Percentiles rank a stretch among this genome's conserved stretches.
Evolutionary conservation across 1,140 invertebrate genomes (phyloP).

Genomic region (Oppia nitens): DNA sequence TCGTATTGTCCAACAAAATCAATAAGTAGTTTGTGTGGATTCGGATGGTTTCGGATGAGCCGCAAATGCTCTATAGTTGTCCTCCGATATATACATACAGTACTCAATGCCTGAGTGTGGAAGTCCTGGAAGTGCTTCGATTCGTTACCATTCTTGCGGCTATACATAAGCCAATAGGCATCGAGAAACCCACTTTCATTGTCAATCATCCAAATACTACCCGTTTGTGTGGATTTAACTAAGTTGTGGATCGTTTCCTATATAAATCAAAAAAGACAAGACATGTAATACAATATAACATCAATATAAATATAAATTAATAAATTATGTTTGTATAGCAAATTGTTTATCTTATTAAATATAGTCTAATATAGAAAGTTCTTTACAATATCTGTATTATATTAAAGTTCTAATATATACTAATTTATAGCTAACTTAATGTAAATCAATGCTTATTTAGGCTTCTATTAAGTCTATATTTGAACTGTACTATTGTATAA

Average conservation of each 20-base stretch:
- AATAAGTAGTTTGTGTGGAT: slow-evolving; percentile 17
- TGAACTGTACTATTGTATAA: too few relatives aligned
- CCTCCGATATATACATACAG: slow-evolving; percentile 29
- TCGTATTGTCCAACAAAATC: slow-evolving; percentile 18
- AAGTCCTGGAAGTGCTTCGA: slow-evolving; percentile 24
- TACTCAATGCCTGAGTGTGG: slow-evolving; percentile 27
- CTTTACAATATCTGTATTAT: too few relatives aligned
- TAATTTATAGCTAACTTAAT: too few relatives aligned
- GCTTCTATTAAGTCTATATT: too few relatives aligned
- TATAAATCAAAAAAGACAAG: not conserved
- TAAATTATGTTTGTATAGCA: too few relatives aligned
- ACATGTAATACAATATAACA: not conserved
- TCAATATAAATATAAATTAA: too few relatives aligned
- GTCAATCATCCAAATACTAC: slow-evolving; percentile 31
- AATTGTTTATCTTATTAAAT: too few relatives aligned
- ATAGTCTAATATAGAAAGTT: too few relatives aligned
- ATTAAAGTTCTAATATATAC: too few relatives aligned
- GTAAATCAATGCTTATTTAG: too few relatives aligned
- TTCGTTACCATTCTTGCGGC: slow-evolving; percentile 15
- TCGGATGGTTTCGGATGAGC: slow-evolving; percentile 11
- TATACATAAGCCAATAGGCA: slow-evolving; percentile 29
- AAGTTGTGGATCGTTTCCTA: slow-evolving; percentile 31
- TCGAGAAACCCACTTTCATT: slow-evolving; percentile 33
- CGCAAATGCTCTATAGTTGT: slow-evolving; percentile 24
- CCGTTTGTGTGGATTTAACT: slow-evolving; percentile 23